Evolutionary conservation across 2,888 invertebrate genomes (phyloP).

Genomic region (Congeria kusceri): DNA sequence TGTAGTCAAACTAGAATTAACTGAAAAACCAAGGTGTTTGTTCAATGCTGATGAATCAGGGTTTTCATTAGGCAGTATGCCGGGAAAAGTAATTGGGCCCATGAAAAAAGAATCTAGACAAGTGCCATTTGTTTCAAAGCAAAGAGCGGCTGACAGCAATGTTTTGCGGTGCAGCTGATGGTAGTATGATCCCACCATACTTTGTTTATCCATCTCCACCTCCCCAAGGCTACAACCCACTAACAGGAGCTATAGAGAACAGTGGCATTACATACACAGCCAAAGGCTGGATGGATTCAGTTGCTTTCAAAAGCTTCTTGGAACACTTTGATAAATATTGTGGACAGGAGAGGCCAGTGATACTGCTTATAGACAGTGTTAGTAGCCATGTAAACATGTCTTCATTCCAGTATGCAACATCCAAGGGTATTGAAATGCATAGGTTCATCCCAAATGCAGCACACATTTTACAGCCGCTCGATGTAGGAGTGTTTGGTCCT

Average conservation of each 20-base stretch:
- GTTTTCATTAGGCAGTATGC: too few relatives aligned
- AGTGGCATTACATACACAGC: not conserved
- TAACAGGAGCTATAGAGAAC: not conserved
- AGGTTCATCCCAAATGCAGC: slow-evolving; percentile 47
- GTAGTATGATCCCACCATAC: not conserved
- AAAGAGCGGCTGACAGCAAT: too few relatives aligned
- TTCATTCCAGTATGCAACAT: not conserved
- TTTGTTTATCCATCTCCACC: not conserved
- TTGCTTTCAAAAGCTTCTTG: not conserved
- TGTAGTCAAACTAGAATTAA: too few relatives aligned
- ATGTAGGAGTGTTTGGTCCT: slow-evolving; percentile 50
- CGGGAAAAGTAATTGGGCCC: too few relatives aligned
- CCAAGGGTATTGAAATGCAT: slow-evolving; percentile 41
- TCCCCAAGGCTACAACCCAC: not conserved
- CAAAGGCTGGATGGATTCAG: slow-evolving; percentile 11
- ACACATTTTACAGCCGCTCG: slow-evolving; percentile 48
- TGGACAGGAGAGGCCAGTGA: not conserved
- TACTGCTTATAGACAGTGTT: too few relatives aligned
- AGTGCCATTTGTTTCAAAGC: too few relatives aligned
- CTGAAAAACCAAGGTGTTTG: too few relatives aligned
- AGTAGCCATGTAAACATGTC: slow-evolving; percentile 16
- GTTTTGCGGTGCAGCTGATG: too few relatives aligned
- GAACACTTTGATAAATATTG: slow-evolving; percentile 7
- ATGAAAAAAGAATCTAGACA: not conserved
- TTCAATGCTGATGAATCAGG: too few relatives aligned